These are phyloP conservation scores for Aphis craccivora DNA, from an alignment of 1,140 invertebrate species.

Conservation along the genomic window DNA sequence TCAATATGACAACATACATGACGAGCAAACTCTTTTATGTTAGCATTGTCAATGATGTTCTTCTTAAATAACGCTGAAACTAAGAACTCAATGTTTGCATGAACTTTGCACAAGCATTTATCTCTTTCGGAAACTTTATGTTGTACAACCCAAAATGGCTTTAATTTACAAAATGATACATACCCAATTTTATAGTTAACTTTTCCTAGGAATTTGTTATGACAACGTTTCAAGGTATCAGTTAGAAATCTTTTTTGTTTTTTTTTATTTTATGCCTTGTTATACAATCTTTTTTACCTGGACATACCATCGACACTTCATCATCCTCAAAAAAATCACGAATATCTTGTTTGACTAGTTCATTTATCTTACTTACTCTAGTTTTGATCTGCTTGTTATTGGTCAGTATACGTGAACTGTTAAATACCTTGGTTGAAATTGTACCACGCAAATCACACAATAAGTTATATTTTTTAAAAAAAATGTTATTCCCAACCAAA, in stretches of 20 bases:
- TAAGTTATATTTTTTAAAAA: slow-evolving; percentile 44
- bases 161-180: slow-evolving; percentile 57
- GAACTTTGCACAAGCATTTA: slow-evolving; percentile 57
- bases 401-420: slow-evolving; percentile 14
- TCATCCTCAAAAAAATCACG: slow-evolving; percentile 58
- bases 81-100: slow-evolving; percentile 57
- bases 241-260: slow-evolving; percentile 59
- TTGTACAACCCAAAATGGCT: slow-evolving; percentile 58
- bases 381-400: neutral
- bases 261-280: slow-evolving; percentile 56
- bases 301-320: slow-evolving; percentile 56
- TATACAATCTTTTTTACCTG: slow-evolving; percentile 59
- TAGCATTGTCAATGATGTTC: slow-evolving; percentile 45
- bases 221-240: slow-evolving; percentile 26
- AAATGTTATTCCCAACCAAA: slow-evolving; percentile 6
- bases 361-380: slow-evolving; percentile 49
- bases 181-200: slow-evolving; percentile 54
- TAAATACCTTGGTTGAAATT: neutral
- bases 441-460: slow-evolving; percentile 25
- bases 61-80: slow-evolving; percentile 33
- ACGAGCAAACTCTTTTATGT: slow-evolving; percentile 41
- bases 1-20: slow-evolving; percentile 54
- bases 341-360: slow-evolving; percentile 53
- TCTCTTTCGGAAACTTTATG: slow-evolving; percentile 58
- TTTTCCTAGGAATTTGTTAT: neutral